A percentile compares a stretch with the other conserved stretches of the same genome.
Conservation (phyloP, 1,140 invertebrate genomes). For the Chironomus tepperi region DNA sequence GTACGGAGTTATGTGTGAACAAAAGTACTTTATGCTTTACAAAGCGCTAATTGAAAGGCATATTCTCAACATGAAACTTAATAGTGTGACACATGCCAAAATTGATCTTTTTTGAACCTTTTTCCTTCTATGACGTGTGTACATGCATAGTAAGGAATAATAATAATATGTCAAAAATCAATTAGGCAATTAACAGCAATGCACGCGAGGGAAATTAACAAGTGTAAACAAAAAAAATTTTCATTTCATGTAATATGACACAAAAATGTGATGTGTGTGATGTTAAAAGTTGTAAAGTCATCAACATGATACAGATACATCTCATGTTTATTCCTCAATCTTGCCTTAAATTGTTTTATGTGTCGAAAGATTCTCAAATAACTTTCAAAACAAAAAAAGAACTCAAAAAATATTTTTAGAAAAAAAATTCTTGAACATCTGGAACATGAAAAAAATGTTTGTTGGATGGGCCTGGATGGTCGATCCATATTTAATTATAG, state of each 20-base stretch:
- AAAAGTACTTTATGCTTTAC: background rate
- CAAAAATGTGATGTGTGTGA: background rate
- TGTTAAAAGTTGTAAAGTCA: background rate
- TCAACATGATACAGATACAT: background rate
- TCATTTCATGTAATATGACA: slow-evolving; percentile 11
- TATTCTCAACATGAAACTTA: slow-evolving; percentile 4
- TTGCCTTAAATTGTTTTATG: no score
- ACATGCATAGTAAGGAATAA: background rate
- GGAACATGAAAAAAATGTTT: background rate
- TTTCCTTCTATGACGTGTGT: background rate
- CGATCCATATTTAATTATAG: no score
- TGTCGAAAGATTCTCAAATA: background rate
- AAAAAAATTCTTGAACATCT: slow-evolving; percentile 6
- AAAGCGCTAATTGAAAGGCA: background rate
- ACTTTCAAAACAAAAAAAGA: slow-evolving; percentile 13
- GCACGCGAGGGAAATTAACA: background rate
- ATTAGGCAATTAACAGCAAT: slow-evolving; percentile 17
- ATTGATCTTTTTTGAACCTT: slow-evolving; percentile 16
- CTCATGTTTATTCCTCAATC: background rate
- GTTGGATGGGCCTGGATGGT: no score
- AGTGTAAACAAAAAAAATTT: background rate
- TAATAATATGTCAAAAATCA: slow-evolving; percentile 18
- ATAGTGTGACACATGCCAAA: slow-evolving; percentile 22
- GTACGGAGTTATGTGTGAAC: background rate
- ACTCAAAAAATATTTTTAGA: background rate